Evolutionary conservation across 2,888 invertebrate species (phyloP).

Genomic region (Anagyrus pseudococci): DNA sequence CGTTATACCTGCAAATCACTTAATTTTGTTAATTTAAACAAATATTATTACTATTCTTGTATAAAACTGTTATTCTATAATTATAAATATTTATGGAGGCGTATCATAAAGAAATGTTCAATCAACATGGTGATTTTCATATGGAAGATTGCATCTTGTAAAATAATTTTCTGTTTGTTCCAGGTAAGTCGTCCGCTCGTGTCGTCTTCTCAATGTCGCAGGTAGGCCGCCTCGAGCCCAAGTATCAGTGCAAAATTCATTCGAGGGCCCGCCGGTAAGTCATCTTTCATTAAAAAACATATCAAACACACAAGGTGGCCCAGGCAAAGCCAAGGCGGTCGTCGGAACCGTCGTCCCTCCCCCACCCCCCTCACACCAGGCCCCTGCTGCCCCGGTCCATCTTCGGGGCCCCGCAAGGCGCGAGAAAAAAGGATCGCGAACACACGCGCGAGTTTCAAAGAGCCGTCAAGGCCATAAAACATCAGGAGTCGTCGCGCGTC

Average conservation of each 20-base stretch:
- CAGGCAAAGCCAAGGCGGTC: neutral
- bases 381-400: too few species aligned
- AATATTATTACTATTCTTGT: too few species aligned
- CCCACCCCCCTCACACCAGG: too few species aligned
- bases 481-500: slow-evolving; percentile 39
- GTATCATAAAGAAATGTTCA: too few species aligned
- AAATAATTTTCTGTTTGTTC: slow-evolving; percentile 25
- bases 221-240: neutral
- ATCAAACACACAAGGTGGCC: slow-evolving; percentile 12
- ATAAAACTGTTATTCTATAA: too few species aligned
- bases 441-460: slow-evolving; percentile 23
- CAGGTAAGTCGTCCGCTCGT: slow-evolving; percentile 33
- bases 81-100: too few species aligned
- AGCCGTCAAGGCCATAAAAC: slow-evolving; percentile 38
- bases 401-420: too few species aligned
- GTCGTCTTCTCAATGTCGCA: slow-evolving; percentile 18
- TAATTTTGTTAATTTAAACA: too few species aligned
- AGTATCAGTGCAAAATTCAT: slow-evolving; percentile 25
- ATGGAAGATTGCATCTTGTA: too few species aligned
- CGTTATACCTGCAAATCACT: too few species aligned
- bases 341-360: neutral
- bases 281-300: slow-evolving; percentile 36
- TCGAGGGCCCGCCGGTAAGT: slow-evolving; percentile 30
- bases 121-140: too few species aligned
- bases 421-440: slow-evolving; percentile 3